phyloP scores from a whole-genome alignment of 2,797 vertebrate species.

The Melanotaenia nigrans region DNA sequence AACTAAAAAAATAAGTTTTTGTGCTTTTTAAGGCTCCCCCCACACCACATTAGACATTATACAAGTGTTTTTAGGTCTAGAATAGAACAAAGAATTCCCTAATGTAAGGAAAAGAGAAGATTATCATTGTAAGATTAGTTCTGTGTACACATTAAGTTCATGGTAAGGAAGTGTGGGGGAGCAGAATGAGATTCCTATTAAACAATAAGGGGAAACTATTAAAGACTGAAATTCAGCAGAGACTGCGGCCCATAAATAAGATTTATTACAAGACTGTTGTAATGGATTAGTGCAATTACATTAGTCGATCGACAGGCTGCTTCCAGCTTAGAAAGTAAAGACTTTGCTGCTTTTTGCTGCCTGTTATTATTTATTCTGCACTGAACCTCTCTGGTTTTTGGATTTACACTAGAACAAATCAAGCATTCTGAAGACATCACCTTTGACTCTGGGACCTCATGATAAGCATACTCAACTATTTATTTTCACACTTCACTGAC shows the following conservation, averaged over 20 bases:
- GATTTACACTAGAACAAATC: conserved; percentile 16
- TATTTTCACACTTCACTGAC: conserved; percentile 20
- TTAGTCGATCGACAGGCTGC: conserved; percentile 7
- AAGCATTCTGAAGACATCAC: conserved; percentile 22
- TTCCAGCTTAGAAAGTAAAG: conserved; percentile 2
- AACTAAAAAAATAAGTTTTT: conserved; percentile 9
- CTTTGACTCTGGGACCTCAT: conserved; percentile 20
- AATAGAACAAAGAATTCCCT: neutral
- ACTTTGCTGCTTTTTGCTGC: conserved; percentile 9
- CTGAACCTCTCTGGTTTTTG: conserved; percentile 6
- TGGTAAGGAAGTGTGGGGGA: neutral
- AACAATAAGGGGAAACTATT: neutral
- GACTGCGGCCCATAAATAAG: conserved; percentile 17
- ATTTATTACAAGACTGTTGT: conserved; percentile 14
- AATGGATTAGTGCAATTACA: conserved; percentile 25
- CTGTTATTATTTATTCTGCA: conserved; percentile 11
- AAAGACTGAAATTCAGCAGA: conserved; percentile 8
- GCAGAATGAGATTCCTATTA: neutral
- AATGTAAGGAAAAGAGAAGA: neutral
- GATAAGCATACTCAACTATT: conserved; percentile 22
- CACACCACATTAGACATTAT: neutral
- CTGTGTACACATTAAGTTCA: neutral
- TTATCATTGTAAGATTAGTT: neutral
- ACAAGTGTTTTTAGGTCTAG: neutral
- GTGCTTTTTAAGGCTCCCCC: conserved; percentile 1